Percentiles rank a stretch among this genome's conserved stretches.
phyloP scores from a whole-genome alignment of 30 jellyfish, hydroid and myxozoan genomes.

The Cassiopea xamachana region DNA sequence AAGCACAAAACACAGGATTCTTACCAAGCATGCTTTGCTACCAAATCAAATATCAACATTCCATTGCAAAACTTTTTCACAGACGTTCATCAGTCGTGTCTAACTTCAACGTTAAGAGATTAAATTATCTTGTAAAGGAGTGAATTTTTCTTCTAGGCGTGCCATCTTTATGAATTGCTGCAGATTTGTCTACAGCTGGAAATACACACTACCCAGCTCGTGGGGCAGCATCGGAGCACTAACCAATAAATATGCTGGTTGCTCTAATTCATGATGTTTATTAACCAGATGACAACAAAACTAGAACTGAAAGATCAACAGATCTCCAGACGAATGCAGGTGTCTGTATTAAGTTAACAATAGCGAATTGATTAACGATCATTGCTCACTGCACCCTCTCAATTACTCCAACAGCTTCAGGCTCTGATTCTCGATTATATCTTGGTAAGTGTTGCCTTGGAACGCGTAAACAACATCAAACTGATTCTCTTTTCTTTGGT shows the following conservation, averaged over 20 bases:
- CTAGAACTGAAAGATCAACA: slow-evolving; percentile 52
- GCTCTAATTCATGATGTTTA: not conserved
- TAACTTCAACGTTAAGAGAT: not conserved
- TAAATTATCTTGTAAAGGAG: too few relatives aligned
- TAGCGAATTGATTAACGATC: not conserved
- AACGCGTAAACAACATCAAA: slow-evolving; percentile 4
- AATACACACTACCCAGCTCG: not conserved
- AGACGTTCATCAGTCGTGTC: not conserved
- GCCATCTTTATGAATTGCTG: not conserved
- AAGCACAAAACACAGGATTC: not conserved
- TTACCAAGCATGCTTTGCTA: not conserved
- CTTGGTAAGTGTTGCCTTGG: not conserved
- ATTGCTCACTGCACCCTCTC: not conserved
- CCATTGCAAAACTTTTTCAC: not conserved
- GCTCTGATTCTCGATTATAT: not conserved
- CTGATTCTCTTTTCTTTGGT: not conserved
- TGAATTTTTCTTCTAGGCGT: not conserved
- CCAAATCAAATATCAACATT: not conserved
- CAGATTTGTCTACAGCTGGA: not conserved
- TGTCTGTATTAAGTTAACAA: slow-evolving; percentile 39
- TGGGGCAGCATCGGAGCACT: not conserved
- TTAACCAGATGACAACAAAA: slow-evolving; percentile 25
- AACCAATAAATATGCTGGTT: not conserved
- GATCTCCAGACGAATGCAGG: slow-evolving; percentile 58
- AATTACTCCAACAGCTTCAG: slow-evolving; percentile 7